phyloP scores from a whole-genome alignment of 2,888 invertebrate species.

The Pristionchus maxplancki region DNA sequence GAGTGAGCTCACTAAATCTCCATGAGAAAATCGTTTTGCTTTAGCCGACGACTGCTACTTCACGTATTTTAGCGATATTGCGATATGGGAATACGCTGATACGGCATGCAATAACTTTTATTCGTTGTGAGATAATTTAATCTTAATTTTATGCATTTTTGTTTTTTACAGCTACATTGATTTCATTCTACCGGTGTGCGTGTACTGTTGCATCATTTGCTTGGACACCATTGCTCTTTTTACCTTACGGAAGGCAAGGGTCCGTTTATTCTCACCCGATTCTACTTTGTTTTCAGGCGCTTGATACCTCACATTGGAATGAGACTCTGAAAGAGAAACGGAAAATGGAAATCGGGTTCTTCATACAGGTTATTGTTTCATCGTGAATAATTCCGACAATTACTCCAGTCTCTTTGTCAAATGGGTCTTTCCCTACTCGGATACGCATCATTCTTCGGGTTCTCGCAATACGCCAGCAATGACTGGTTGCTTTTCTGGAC shows the following conservation, averaged over 20 bases:
- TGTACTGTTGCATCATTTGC: not conserved
- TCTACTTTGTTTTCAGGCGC: not conserved
- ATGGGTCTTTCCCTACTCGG: not conserved
- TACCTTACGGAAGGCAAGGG: not conserved
- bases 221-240: not conserved
- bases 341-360: not conserved
- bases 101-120: not conserved
- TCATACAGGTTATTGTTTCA: not conserved
- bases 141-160: not conserved
- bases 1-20: not conserved
- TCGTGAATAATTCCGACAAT: not conserved
- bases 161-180: not conserved
- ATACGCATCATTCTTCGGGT: not conserved
- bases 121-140: not conserved
- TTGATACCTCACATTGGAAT: not conserved
- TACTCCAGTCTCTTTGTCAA: not conserved
- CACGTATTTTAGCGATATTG: not conserved
- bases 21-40: too few species aligned
- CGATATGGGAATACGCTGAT: not conserved
- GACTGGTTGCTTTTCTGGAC: not conserved
- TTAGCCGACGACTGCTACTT: not conserved
- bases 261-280: not conserved
- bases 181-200: not conserved
- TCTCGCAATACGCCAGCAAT: not conserved
- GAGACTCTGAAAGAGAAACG: not conserved